phyloP scores from a whole-genome alignment of 2,797 vertebrate genomes.

The Labeo calbasu region DNA sequence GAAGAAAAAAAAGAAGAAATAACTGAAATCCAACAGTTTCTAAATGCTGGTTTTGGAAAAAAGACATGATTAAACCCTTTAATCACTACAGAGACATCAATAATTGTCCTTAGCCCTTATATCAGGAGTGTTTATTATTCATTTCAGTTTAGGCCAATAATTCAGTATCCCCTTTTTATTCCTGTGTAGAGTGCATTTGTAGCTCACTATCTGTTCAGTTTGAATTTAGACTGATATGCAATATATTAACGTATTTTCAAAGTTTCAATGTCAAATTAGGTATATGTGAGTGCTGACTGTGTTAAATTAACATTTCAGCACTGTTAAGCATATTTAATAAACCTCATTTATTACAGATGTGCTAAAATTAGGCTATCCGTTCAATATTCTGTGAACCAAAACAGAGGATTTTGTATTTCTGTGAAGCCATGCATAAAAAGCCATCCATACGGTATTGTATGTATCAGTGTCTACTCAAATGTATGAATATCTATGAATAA shows the following conservation, averaged over 20 bases:
- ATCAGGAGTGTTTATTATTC: no score
- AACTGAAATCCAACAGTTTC: background rate
- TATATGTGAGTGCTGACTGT: background rate
- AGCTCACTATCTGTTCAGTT: background rate
- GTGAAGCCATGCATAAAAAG: background rate
- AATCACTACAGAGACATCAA: constrained; percentile 13
- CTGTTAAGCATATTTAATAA: constrained; percentile 2
- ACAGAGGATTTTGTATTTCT: background rate
- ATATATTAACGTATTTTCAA: background rate
- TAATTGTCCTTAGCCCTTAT: background rate
- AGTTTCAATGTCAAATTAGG: background rate
- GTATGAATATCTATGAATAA: background rate
- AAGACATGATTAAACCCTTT: constrained; percentile 3
- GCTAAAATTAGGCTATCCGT: background rate
- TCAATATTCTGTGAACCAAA: background rate
- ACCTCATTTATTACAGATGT: background rate
- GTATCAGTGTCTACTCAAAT: background rate
- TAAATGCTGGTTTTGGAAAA: background rate
- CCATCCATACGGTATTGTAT: background rate
- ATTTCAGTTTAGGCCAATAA: constrained; percentile 2
- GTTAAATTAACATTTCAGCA: background rate
- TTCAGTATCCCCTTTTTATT: background rate
- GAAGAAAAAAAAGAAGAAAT: constrained; percentile 8
- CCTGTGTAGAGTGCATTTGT: background rate
- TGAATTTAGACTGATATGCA: background rate